Evolutionary conservation across 1,140 invertebrate species (phyloP).

Genomic region (Ceratina australensis): DNA sequence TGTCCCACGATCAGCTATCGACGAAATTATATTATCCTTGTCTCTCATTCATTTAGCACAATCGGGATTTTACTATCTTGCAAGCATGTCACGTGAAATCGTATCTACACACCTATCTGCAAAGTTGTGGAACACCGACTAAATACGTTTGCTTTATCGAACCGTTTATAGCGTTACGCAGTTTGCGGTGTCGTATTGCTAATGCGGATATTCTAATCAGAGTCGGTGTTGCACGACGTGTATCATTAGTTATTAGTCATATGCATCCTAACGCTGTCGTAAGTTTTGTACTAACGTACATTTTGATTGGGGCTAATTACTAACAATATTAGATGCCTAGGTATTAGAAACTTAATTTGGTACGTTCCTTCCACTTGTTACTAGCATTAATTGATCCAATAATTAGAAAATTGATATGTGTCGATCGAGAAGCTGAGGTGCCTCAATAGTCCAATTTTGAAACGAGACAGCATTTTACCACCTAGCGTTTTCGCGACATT

Average conservation of each 20-base stretch:
- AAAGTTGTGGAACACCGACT: constrained; percentile 27
- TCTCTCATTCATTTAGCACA: constrained; percentile 41
- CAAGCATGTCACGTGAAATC: constrained; percentile 44
- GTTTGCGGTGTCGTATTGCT: neutral
- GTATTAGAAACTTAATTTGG: neutral
- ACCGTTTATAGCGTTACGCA: neutral
- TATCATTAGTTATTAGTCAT: constrained; percentile 21
- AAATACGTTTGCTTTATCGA: neutral
- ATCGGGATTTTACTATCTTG: constrained; percentile 28
- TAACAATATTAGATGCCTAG: constrained; percentile 12
- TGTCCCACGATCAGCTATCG: constrained; percentile 59
- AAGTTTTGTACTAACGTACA: constrained; percentile 17
- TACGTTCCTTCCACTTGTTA: constrained; percentile 1
- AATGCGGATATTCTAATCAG: neutral
- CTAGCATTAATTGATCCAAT: neutral
- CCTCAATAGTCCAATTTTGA: constrained; percentile 13
- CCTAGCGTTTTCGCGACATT: neutral
- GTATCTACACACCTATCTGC: neutral
- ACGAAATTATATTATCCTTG: constrained; percentile 37
- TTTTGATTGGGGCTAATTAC: constrained; percentile 3
- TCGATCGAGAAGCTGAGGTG: constrained; percentile 40
- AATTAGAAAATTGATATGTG: neutral
- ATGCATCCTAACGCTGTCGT: constrained; percentile 29
- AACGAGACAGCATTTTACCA: neutral
- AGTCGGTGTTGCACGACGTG: constrained; percentile 8